Evolutionary conservation across 2,888 invertebrate genomes (phyloP).

Genomic region (Athetis lepigone): DNA sequence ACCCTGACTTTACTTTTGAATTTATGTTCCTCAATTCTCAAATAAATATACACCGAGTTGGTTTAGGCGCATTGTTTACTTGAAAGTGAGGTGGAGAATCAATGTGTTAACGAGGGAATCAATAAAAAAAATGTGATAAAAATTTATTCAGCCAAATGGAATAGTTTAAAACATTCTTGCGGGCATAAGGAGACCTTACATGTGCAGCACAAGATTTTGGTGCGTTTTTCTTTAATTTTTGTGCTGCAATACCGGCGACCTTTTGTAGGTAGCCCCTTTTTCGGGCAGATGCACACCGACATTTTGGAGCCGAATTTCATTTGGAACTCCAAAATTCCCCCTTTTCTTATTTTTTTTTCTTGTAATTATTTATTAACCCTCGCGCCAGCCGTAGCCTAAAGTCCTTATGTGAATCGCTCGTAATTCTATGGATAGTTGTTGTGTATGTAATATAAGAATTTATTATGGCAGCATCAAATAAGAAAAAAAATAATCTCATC

Average conservation of each 20-base stretch:
- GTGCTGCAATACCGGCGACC: constrained; percentile 26
- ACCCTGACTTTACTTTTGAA: constrained; percentile 17
- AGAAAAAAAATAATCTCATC: constrained; percentile 20
- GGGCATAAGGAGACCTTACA: not conserved
- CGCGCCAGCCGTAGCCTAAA: no score
- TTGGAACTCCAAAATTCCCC: constrained; percentile 23
- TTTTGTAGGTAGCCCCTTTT: constrained; percentile 16
- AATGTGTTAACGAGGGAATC: no score
- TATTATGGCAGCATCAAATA: constrained; percentile 13
- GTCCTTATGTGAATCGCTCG: constrained; percentile 2
- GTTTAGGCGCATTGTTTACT: no score
- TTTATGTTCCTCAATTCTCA: constrained; percentile 1
- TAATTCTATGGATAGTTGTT: constrained; percentile 6
- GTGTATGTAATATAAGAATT: constrained; percentile 15
- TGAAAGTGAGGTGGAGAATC: no score
- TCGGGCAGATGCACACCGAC: constrained; percentile 18
- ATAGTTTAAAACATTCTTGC: no score
- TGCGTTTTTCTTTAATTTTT: constrained; percentile 12
- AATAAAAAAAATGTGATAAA: no score
- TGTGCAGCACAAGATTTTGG: no score
- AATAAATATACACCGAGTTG: constrained; percentile 1
- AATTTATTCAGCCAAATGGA: no score
- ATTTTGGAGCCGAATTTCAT: constrained; percentile 2
- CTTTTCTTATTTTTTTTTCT: not conserved
- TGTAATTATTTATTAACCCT: not conserved